These are phyloP conservation scores for Stichodactyla helianthus DNA, from an alignment of 64 coral and sea anemone genomes.

Conservation along the genomic window DNA sequence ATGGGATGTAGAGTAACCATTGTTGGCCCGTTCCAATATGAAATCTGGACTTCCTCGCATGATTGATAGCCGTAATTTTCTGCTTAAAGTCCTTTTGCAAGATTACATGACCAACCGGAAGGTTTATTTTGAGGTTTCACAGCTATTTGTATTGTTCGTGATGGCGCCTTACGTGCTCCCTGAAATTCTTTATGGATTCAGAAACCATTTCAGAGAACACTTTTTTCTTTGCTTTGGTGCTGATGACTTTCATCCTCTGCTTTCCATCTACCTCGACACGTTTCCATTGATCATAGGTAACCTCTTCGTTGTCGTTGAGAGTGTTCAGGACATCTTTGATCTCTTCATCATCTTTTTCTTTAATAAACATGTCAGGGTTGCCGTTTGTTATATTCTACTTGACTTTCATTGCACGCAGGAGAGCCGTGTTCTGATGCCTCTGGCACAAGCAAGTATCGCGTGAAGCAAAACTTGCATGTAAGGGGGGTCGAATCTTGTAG, in stretches of 20 bases:
- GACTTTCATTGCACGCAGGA: constrained; percentile 24
- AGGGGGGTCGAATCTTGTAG: constrained; percentile 30
- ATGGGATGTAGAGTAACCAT: too few relatives aligned
- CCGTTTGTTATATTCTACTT: not conserved
- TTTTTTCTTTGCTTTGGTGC: not conserved
- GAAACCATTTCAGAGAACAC: not conserved
- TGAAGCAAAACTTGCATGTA: constrained; percentile 29
- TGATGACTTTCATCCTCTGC: constrained; percentile 32
- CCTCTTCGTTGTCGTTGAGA: too few relatives aligned
- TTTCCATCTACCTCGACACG: constrained; percentile 21
- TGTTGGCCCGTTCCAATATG: constrained; percentile 46
- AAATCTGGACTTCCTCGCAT: constrained; percentile 33
- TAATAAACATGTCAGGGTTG: constrained; percentile 31
- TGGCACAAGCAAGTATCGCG: too few relatives aligned
- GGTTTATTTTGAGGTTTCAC: constrained; percentile 5
- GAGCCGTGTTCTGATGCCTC: constrained; percentile 31
- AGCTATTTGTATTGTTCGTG: constrained; percentile 32
- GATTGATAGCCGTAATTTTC: constrained; percentile 57
- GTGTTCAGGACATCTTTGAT: too few relatives aligned
- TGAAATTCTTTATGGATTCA: constrained; percentile 5
- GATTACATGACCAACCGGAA: constrained; percentile 4
- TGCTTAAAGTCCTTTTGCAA: constrained; percentile 52
- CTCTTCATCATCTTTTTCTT: constrained; percentile 31
- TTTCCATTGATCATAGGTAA: constrained; percentile 42
- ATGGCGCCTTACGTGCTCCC: not conserved